Evolutionary conservation across 2,113 vertebrate species (phyloP).

Genomic region (Cololabis saira): DNA sequence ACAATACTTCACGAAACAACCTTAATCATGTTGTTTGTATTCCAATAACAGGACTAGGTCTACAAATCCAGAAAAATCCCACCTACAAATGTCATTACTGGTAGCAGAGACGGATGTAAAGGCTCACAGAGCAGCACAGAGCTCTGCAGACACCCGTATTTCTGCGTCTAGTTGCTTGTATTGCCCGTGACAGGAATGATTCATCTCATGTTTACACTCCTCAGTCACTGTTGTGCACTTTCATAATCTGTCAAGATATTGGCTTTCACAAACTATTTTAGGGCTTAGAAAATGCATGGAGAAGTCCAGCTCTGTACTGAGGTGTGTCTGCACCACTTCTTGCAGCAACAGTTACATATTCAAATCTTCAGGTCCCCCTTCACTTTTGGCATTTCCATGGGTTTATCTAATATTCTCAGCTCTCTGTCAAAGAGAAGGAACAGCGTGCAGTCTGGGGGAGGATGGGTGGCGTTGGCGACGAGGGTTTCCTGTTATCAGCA

Average conservation of each 20-base stretch:
- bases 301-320: constrained; percentile 21
- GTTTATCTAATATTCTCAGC: constrained; percentile 11
- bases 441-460: background rate
- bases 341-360: too few relatives aligned
- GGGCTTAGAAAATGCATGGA: constrained; percentile 30
- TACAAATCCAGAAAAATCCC: constrained; percentile 18
- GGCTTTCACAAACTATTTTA: constrained; percentile 54
- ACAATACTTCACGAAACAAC: background rate
- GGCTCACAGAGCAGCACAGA: constrained; percentile 3
- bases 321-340: constrained; percentile 12
- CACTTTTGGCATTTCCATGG: constrained; percentile 9
- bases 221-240: constrained; percentile 47
- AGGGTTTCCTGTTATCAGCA: constrained; percentile 5
- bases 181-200: constrained; percentile 53
- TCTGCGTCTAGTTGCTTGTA: constrained; percentile 18
- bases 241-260: constrained; percentile 65
- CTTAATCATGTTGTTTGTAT: background rate
- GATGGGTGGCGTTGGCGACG: too few relatives aligned
- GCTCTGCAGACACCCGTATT: constrained; percentile 4
- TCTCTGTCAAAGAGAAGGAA: constrained; percentile 4
- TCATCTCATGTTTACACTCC: constrained; percentile 63
- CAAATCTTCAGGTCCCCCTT: background rate
- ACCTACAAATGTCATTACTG: constrained; percentile 16
- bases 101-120: constrained; percentile 9
- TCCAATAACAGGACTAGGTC: background rate